Conservation (phyloP, 1,140 invertebrate genomes). For the Meloidogyne hapla region DNA sequence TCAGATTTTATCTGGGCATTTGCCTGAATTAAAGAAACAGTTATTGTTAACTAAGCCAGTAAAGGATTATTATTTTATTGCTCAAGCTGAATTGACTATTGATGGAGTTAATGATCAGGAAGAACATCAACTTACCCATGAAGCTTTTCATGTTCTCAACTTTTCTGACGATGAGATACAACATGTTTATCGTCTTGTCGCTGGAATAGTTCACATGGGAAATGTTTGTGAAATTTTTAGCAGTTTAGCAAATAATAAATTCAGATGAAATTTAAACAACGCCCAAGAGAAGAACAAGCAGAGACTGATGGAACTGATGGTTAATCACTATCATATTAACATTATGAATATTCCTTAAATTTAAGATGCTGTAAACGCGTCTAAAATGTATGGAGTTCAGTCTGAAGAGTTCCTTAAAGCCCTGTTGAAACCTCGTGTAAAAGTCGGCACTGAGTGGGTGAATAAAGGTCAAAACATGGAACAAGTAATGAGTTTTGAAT, state of each 20-base stretch:
- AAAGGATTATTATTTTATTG: constrained; percentile 73
- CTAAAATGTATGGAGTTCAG: constrained; percentile 70
- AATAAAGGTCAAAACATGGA: constrained; percentile 77
- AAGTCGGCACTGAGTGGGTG: constrained; percentile 70
- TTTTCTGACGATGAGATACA: constrained; percentile 93
- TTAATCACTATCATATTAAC: constrained; percentile 19
- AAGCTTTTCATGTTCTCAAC: constrained; percentile 96
- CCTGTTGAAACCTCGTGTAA: constrained; percentile 71
- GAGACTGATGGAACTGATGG: constrained; percentile 88
- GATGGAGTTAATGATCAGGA: constrained; percentile 84
- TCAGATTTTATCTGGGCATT: constrained; percentile 89
- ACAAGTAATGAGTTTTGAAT: constrained; percentile 66
- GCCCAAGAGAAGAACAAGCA: constrained; percentile 98
- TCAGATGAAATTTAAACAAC: constrained; percentile 95
- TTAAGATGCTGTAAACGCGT: constrained; percentile 70
- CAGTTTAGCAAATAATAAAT: constrained; percentile 32
- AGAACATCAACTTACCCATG: constrained; percentile 87
- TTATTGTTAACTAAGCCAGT: constrained; percentile 56
- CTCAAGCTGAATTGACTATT: constrained; percentile 94
- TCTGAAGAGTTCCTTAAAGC: constrained; percentile 70
- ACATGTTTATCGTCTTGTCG: constrained; percentile 92
- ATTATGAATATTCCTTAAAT: constrained; percentile 12
- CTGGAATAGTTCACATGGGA: constrained; percentile 88
- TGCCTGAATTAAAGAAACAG: constrained; percentile 71
- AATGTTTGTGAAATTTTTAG: not conserved